Evolutionary conservation across 2,888 invertebrate genomes (phyloP), one percentile per base, ranked within the genome.

Genomic region (Diploptera punctata): DNA sequence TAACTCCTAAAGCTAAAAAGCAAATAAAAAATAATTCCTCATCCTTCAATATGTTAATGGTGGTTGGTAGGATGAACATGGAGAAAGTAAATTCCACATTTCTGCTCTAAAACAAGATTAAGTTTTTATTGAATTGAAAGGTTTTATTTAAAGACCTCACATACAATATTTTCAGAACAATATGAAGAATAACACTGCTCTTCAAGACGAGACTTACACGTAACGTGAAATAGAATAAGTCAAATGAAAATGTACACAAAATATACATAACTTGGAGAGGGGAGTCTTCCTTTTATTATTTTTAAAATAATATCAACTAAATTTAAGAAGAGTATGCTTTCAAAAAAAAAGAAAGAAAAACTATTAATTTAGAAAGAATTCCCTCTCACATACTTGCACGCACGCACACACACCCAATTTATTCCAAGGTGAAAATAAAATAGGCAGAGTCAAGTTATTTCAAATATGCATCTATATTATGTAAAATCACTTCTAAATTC

Each of bases 121-220:
- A 65, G 26, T 26, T 26, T 29, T 44, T 26, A 65, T 49, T 61
- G 47, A 62, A 71, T 68, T 74, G 67, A 57, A 70, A 72, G 72
- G 72, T 70, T 75, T 74, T 65, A 44, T 73, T 75, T 75, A 73
- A n/a, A 38, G 71, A 74, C 74, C 73, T 73, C 67, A 75, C 75
- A 75, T 75, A 75, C 75, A 75, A 75, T 71, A 71, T 71, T 73
- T 71, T 71, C 62, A 75, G 75, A 75, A 75, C 75, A 75, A 72
- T 73, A 74, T 72, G 74, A 61, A 72, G 67, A 60, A 70, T 71
- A 71, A 67, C 71, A 71, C 57, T 71, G 68, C 65, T 68, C 31
- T 44, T 24, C 33, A 49, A 67, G 60, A 68, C 26, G 31, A 61
- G 44, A 68, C 61, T 57, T 71, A 71, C 71, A 71, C 67, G 67